Percentiles rank a stretch among this genome's conserved stretches.
Conservation (phyloP, 2,888 invertebrate genomes). For the Brenthis hecate region DNA sequence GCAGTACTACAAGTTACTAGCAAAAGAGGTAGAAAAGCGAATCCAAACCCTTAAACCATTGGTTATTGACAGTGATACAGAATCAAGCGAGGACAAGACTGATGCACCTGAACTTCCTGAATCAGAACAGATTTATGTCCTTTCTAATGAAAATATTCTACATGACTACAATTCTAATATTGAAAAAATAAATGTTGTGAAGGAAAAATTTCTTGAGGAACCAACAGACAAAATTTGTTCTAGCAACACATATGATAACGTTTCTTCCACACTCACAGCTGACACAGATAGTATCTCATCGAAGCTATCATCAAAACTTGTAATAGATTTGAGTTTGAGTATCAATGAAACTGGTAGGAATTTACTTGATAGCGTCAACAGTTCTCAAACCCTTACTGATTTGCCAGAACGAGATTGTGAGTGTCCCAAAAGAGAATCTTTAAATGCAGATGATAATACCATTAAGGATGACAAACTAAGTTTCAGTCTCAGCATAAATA, state of each 20-base stretch:
- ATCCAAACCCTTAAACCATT: slow-evolving; percentile 71
- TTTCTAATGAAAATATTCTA: slow-evolving; percentile 43
- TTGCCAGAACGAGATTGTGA: slow-evolving; percentile 68
- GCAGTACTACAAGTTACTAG: slow-evolving; percentile 85
- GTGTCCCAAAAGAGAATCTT: slow-evolving; percentile 38
- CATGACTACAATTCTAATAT: not conserved
- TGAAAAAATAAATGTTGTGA: slow-evolving; percentile 36
- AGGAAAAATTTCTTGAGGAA: slow-evolving; percentile 42
- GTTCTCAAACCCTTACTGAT: slow-evolving; percentile 48
- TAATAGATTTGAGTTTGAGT: slow-evolving; percentile 62
- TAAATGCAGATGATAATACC: slow-evolving; percentile 38
- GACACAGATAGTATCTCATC: slow-evolving; percentile 40
- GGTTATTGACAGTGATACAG: slow-evolving; percentile 54
- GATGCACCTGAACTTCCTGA: slow-evolving; percentile 67
- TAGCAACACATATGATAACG: slow-evolving; percentile 37
- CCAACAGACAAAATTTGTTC: slow-evolving; percentile 28
- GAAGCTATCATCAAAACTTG: slow-evolving; percentile 53
- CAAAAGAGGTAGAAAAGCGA: slow-evolving; percentile 84
- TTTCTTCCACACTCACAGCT: slow-evolving; percentile 47
- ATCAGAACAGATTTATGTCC: slow-evolving; percentile 53
- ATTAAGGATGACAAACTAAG: slow-evolving; percentile 44
- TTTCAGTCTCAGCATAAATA: slow-evolving; percentile 48
- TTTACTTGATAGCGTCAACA: slow-evolving; percentile 42
- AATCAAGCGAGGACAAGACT: slow-evolving; percentile 53
- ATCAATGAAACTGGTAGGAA: slow-evolving; percentile 54